These are phyloP conservation scores for Ormyrus rosae DNA, from an alignment of 2,888 invertebrate species.

Conservation along the genomic window DNA sequence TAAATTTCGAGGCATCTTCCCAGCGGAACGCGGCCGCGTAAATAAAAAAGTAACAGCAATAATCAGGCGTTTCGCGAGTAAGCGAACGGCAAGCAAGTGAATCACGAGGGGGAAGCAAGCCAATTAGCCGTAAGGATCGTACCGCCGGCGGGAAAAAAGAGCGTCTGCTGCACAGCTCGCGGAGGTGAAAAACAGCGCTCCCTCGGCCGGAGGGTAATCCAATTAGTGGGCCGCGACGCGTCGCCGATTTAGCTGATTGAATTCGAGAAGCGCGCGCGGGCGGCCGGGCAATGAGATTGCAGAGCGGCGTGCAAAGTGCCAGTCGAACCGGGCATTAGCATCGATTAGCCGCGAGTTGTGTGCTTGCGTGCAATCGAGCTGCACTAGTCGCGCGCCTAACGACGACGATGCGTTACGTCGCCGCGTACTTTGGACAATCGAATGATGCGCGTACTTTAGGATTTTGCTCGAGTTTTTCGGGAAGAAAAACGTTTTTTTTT, in stretches of 20 bases:
- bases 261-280: neutral
- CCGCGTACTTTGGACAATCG: no score
- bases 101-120: no score
- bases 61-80: no score
- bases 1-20: no score
- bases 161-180: neutral
- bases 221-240: neutral
- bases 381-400: neutral
- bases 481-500: no score
- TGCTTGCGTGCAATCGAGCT: neutral
- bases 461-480: no score
- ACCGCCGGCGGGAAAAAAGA: neutral
- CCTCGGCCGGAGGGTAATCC: no score
- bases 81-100: no score
- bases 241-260: slow-evolving; percentile 27
- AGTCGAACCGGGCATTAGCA: neutral
- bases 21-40: no score
- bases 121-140: neutral
- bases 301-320: neutral
- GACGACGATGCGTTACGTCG: neutral
- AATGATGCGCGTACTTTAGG: no score
- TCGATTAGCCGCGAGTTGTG: neutral
- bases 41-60: no score
- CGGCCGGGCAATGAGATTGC: neutral
- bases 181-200: no score